Conservation (phyloP, 2,797 vertebrate species). For the Halcyon chelicuti region DNA sequence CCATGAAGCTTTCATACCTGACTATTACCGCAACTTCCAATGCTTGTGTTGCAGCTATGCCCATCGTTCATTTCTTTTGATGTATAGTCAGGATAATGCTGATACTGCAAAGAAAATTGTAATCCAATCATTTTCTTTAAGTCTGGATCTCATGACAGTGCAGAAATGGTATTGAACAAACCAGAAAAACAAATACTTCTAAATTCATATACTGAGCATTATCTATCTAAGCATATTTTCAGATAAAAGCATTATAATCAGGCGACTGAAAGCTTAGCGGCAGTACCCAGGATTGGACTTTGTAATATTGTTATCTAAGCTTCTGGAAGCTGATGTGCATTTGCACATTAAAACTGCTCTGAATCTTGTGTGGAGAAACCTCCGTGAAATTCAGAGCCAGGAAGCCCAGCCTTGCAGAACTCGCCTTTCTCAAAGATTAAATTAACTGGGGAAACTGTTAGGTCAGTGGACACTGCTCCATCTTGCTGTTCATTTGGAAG, state of each 20-base stretch:
- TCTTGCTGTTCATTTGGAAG: background rate
- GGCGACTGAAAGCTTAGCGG: background rate
- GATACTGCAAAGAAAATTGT: constrained; percentile 7
- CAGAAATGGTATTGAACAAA: constrained; percentile 28
- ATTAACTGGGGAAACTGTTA: background rate
- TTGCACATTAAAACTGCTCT: background rate
- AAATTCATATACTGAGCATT: background rate
- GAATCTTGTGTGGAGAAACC: background rate
- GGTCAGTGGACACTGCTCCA: background rate
- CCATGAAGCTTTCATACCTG: background rate
- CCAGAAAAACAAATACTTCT: constrained; percentile 27
- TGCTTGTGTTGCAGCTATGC: background rate
- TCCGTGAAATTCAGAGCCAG: background rate
- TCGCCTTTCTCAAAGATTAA: background rate
- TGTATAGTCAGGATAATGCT: constrained; percentile 13
- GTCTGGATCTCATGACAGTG: constrained; percentile 32
- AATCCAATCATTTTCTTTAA: background rate
- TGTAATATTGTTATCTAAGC: background rate
- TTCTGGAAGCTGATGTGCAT: background rate
- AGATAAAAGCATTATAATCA: background rate
- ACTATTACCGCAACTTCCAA: background rate
- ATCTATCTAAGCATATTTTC: constrained; percentile 3
- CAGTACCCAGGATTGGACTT: background rate
- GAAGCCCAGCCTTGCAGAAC: background rate
- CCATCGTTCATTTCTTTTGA: background rate